Conservation (phyloP, 2,888 invertebrate species). For the Malthinus flaveolus region DNA sequence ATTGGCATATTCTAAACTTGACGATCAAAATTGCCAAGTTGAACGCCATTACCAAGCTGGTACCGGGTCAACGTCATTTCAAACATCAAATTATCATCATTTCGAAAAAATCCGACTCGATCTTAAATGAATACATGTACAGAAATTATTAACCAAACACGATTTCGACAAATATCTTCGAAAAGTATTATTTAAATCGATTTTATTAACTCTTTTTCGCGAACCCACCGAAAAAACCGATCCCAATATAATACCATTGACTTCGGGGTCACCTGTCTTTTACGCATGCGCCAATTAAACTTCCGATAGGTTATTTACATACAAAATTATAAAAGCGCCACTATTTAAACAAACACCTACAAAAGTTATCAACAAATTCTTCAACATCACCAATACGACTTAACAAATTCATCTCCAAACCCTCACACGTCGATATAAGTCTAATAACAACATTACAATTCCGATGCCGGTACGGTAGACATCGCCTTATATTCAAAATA, state of each 20-base stretch:
- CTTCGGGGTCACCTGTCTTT: constrained; percentile 25
- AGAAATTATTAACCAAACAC: constrained; percentile 8
- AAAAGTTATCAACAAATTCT: constrained; percentile 3
- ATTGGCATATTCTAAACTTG: constrained; percentile 32
- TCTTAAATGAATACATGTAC: constrained; percentile 13
- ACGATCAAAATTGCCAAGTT: constrained; percentile 32
- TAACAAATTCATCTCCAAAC: neutral
- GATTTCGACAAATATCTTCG: constrained; percentile 10
- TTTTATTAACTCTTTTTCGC: constrained; percentile 18
- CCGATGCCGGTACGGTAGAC: neutral
- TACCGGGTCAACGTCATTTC: constrained; percentile 46
- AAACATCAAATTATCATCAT: constrained; percentile 20
- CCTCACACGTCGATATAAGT: neutral
- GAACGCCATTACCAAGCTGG: constrained; percentile 43
- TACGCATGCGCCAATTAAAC: constrained; percentile 25
- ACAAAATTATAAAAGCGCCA: constrained; percentile 28
- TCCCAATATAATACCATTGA: constrained; percentile 27
- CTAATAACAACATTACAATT: neutral
- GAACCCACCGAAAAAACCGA: constrained; percentile 25
- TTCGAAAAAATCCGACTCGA: constrained; percentile 10
- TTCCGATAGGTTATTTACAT: constrained; percentile 36
- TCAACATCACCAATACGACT: neutral
- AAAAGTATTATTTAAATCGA: constrained; percentile 15
- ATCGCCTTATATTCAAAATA: constrained; percentile 20
- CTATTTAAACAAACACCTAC: neutral